A percentile compares a stretch with the other conserved stretches of the same genome.
phyloP scores from a whole-genome alignment of 2,113 vertebrate genomes.

The Clarias magur region DNA sequence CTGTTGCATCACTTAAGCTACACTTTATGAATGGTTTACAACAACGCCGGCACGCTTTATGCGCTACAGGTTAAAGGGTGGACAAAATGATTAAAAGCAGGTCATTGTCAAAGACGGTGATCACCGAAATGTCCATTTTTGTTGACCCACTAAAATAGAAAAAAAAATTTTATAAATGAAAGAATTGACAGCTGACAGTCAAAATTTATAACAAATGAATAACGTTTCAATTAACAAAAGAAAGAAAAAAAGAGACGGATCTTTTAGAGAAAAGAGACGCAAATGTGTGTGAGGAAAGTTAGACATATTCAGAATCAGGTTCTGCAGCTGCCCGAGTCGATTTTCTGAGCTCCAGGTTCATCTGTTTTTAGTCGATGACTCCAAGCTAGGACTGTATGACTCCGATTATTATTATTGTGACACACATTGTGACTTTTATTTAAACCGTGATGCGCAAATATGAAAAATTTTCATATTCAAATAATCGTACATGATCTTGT shows the following conservation, averaged over 20 bases:
- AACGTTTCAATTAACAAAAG: not conserved
- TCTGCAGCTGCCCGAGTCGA: not conserved
- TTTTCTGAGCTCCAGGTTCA: not conserved
- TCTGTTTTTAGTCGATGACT: not conserved
- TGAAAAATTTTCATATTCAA: too few relatives aligned
- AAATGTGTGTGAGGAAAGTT: not conserved
- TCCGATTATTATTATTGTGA: too few relatives aligned
- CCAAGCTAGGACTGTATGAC: not conserved
- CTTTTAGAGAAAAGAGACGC: not conserved
- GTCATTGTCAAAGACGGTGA: not conserved
- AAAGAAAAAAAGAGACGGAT: not conserved
- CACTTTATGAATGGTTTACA: not conserved
- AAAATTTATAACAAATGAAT: not conserved
- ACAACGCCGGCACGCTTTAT: not conserved
- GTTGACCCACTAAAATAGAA: not conserved
- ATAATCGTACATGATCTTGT: too few relatives aligned
- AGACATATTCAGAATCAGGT: not conserved
- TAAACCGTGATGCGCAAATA: too few relatives aligned
- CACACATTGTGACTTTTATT: too few relatives aligned
- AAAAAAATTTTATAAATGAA: not conserved
- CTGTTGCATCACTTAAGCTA: not conserved
- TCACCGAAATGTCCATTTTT: not conserved
- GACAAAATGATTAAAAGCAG: not conserved
- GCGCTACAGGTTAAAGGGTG: not conserved
- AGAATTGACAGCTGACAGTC: not conserved